Evolutionary conservation across 37 sponge, comb jelly and placozoan species (phyloP), one percentile per base, ranked within the genome.

Genomic region (Petrosia ficiformis): DNA sequence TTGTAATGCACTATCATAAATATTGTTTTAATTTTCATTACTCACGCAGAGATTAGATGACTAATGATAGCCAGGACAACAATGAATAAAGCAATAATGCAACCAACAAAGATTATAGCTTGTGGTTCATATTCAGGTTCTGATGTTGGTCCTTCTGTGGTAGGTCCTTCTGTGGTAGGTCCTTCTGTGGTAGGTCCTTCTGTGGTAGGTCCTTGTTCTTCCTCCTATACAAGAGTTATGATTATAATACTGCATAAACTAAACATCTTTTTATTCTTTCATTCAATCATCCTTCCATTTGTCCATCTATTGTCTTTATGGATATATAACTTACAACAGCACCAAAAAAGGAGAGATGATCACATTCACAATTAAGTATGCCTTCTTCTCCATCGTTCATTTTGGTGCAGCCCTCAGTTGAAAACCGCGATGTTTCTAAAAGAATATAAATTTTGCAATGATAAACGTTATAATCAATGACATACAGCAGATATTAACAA

Each of bases 381-480:
- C 11, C 26, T n/a, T 22, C 28, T 26, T 5, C 26, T n/a, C 25
- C 26, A n/a, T 5, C 6, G 6, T 5, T 8, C 28, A 61, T 29
- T n/a, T 24, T 26, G n/a, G 63, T 61, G 11, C 11, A 8, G n/a
- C 63, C 63, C 6, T 61, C 63, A 11, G 14, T 26, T n/a, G n/a
- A n/a, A n/a, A n/a, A n/a, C n/a, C n/a, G n/a, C n/a, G n/a, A n/a
- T n/a, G n/a, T n/a, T n/a, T 48, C 14, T 48, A 48, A 19, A 48
- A 48, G 14, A 19, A 48, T 48, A 61, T 61, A 61, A n/a, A n/a
- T n/a, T 5, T 6, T 61, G 63, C 63, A 61, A 61, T n/a, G n/a
- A n/a, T n/a, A n/a, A n/a, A n/a, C n/a, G n/a, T n/a, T n/a, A n/a
- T n/a, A n/a, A n/a, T n/a, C n/a, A n/a, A n/a, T n/a, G n/a, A n/a